Evolutionary conservation across 2,113 vertebrate species (phyloP).

Genomic region (Choloepus hoffmanni): DNA sequence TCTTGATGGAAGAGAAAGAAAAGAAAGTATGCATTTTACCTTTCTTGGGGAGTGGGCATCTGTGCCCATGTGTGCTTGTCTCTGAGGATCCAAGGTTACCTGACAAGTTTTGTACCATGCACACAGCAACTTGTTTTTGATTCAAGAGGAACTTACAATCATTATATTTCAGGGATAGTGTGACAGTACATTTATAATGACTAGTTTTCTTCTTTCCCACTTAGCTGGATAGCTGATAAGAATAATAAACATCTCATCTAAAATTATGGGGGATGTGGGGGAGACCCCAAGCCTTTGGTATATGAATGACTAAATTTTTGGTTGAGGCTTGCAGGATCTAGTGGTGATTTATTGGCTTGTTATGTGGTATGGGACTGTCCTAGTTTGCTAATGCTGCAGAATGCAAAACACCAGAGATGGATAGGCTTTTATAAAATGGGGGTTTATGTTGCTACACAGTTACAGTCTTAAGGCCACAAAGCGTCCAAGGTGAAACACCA

Average conservation of each 20-base stretch:
- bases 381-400: too few species aligned
- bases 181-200: neutral
- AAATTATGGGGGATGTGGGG: neutral
- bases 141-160: slow-evolving; percentile 20
- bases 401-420: too few species aligned
- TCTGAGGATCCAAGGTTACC: neutral
- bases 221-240: slow-evolving; percentile 2
- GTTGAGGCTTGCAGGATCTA: neutral
- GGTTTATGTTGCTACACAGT: too few species aligned
- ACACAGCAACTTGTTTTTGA: neutral
- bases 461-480: too few species aligned
- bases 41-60: neutral
- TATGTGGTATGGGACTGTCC: neutral
- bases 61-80: neutral
- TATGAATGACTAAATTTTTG: slow-evolving; percentile 1
- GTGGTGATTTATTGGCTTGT: neutral
- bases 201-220: neutral
- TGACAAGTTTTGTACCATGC: neutral
- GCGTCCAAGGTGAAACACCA: too few species aligned
- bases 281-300: neutral
- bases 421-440: too few species aligned
- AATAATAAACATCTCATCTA: neutral
- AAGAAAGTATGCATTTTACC: neutral
- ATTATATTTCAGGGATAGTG: neutral
- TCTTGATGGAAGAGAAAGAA: neutral